Percentiles rank a stretch among this genome's conserved stretches.
These are phyloP conservation scores for Galeruca laticollis DNA, from an alignment of 2,888 invertebrate species.

Conservation along the genomic window DNA sequence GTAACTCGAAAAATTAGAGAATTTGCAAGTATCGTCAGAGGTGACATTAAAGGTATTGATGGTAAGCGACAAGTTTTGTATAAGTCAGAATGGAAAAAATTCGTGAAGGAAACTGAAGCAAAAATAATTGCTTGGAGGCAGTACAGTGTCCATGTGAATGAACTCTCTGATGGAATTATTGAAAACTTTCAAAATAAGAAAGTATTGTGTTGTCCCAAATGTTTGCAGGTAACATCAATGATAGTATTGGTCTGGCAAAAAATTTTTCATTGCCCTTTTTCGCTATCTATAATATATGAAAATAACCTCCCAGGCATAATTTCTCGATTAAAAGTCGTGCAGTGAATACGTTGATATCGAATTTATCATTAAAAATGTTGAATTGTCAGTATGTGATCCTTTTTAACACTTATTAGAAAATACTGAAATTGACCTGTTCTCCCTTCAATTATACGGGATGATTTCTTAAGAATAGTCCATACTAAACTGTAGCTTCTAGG, in stretches of 20 bases:
- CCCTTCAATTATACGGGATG: background rate
- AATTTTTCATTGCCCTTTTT: no score
- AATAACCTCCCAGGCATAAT: no score
- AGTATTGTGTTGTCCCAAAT: conserved; percentile 62
- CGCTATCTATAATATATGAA: no score
- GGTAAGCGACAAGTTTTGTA: conserved; percentile 53
- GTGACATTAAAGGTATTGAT: conserved; percentile 53
- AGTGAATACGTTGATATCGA: no score
- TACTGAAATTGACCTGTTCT: no score
- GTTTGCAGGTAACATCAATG: conserved; percentile 52
- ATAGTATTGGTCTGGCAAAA: background rate
- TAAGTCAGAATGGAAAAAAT: conserved; percentile 59
- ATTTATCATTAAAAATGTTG: no score
- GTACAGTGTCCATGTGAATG: conserved; percentile 61
- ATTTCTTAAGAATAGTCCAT: background rate
- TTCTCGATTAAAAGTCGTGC: no score
- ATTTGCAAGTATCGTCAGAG: conserved; percentile 58
- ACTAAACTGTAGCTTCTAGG: no score
- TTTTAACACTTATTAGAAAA: no score
- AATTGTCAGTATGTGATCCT: no score
- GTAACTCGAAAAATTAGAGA: conserved; percentile 58
- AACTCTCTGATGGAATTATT: conserved; percentile 59
- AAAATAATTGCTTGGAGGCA: conserved; percentile 60
- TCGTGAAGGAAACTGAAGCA: conserved; percentile 57
- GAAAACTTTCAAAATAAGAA: conserved; percentile 59